Percentiles rank a stretch among this genome's conserved stretches.
These are phyloP conservation scores for Tribolium castaneum DNA, from an alignment of 1,140 invertebrate genomes.

Conservation along the genomic window DNA sequence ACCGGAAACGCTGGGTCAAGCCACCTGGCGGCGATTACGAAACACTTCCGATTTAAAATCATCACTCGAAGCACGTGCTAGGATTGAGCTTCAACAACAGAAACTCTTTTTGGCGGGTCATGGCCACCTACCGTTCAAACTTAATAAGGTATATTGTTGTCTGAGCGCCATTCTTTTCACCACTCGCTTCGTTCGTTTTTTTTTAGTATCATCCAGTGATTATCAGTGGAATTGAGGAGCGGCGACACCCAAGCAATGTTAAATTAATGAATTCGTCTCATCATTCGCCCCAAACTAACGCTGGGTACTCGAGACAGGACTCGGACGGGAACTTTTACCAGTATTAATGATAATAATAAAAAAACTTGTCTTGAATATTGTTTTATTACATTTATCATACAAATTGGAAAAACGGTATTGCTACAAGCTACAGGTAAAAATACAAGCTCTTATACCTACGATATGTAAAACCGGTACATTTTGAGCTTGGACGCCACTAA, in stretches of 20 bases:
- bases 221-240: conserved; percentile 69
- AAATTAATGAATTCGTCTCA: conserved; percentile 76
- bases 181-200: background rate
- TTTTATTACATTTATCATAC: conserved; percentile 41
- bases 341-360: conserved; percentile 45
- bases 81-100: background rate
- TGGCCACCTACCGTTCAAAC: background rate
- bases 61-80: conserved; percentile 53
- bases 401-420: conserved; percentile 26
- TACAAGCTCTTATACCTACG: conserved; percentile 27
- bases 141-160: background rate
- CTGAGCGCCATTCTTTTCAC: too few species aligned
- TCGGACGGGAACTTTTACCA: conserved; percentile 66
- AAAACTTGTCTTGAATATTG: background rate
- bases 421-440: conserved; percentile 39
- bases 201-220: conserved; percentile 68
- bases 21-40: conserved; percentile 69
- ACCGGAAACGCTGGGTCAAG: conserved; percentile 67
- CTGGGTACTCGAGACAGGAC: conserved; percentile 74
- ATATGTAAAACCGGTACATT: conserved; percentile 21
- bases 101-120: background rate
- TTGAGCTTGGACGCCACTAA: conserved; percentile 30
- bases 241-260: conserved; percentile 70
- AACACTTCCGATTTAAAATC: conserved; percentile 68
- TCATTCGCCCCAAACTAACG: conserved; percentile 74